Base-by-base conservation (phyloP, 2,888 invertebrate genomes). In the Clanis bilineata region DNA sequence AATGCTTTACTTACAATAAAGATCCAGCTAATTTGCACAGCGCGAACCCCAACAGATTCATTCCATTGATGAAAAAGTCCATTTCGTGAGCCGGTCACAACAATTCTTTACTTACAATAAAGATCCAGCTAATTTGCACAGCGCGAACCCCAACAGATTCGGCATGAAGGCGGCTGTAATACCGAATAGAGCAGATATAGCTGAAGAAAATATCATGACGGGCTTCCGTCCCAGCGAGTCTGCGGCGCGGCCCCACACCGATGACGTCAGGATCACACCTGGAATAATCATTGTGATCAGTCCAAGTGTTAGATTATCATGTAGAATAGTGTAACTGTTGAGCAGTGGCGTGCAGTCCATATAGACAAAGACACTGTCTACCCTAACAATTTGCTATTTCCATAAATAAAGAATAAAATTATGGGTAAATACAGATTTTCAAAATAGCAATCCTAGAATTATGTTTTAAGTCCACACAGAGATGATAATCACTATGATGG, bases 181-280 rank as follows among this genome's bases (percentile, higher is more conserved):
- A 0, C 82, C 83, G 43, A 88, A 67, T 9, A 73, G 22, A 0
- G 89, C 90, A 0, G 88, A 75, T 0, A 70, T 69, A 0, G 79
- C 69, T 0, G 86, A 73, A 0, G 86, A 86, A 3, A 76, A 59
- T 23, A 88, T 71, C 43, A 92, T 72, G 39, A 85, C 79, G 0
- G 89, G 88, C 62, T 86, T 89, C 39, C 92, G 77, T 0, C 92
- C 92, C 7, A 77, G 61, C 0, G 75, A 71, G 65, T 92, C 92
- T 0, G 90, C 83, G 0, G 85, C 83, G 0, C 84, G 79, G 1
- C 91, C 92, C 92, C 92, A 92, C 56, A 89, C 76, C 0, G 90
- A 79, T 0, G 90, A 90, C 0, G 90, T 88, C 1, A 90, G 45
- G 41, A 91, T 87, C 28, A 91, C 76, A 60, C 91, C 92, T 90